Base-by-base conservation (phyloP, 1,140 invertebrate species). In the Procambarus virginalis region DNA sequence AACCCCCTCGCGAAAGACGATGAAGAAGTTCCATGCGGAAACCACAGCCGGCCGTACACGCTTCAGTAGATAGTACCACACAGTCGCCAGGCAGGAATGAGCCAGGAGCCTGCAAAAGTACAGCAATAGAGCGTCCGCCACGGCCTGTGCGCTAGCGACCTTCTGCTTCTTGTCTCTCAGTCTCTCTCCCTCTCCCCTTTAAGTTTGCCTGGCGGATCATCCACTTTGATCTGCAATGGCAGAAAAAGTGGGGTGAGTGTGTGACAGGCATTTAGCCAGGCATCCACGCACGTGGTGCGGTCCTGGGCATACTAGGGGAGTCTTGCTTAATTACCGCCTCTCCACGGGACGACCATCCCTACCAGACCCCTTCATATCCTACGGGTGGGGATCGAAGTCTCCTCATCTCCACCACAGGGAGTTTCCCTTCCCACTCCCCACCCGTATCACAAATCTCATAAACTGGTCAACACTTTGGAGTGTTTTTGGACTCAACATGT, bases 171-270 rank as follows among this genome's bases (percentile, higher is more conserved):
- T 46, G 58, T 17, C 8, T 12, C 48, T 60, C 60, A 34, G 58
- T 82, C 80, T n/a, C n/a, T n/a, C n/a, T n/a, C n/a, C 46, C 83
- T 12, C 17, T 85, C 73, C 84, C 84, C 84, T 85, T 85, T 85
- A 85, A 85, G 55, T 45, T 64, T 60, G 84, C 9, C 55, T 58
- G 22, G n/a, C 49, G 75, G 51, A 76, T 77, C 70, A 77, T 85
- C 46, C 73, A 85, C 84, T 76, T 55, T 70, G n/a, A 85, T 76
- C 84, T 76, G n/a, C 70, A 75, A 75, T 77, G 84, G 73, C 73
- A 85, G 70, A 85, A 85, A 85, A 85, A 76, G 84, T 46, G 84
- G 73, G 17, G n/a, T n/a, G 49, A 48, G 84, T 75, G 84, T 77
- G n/a, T 55, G 77, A 51, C 70, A 75, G n/a, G n/a, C 75, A 77